Evolutionary conservation across 37 sponge, comb jelly and placozoan species (phyloP).

Genomic region (Tethya wilhelma): DNA sequence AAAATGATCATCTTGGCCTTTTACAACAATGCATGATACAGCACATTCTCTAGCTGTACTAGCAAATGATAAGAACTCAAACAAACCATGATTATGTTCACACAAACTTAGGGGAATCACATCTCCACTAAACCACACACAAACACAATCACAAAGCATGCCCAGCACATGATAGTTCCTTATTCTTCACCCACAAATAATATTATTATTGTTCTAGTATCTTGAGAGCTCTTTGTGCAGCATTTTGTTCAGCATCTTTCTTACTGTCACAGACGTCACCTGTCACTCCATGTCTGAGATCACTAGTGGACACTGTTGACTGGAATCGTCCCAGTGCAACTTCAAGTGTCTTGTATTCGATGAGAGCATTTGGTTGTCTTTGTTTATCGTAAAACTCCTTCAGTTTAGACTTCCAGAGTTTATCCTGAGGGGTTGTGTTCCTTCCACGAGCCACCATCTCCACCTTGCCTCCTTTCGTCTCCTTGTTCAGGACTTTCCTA

Average conservation of each 20-base stretch:
- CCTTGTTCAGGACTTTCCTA: not conserved
- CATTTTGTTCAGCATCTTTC: slow-evolving; percentile 17
- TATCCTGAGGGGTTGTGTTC: too few species aligned
- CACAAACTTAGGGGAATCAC: too few species aligned
- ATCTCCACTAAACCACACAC: too few species aligned
- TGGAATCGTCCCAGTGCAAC: not conserved
- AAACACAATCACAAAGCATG: too few species aligned
- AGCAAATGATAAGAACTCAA: too few species aligned
- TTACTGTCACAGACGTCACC: not conserved
- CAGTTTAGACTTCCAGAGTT: slow-evolving; percentile 16
- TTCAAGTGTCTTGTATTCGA: not conserved
- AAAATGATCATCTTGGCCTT: too few species aligned
- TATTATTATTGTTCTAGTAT: too few species aligned
- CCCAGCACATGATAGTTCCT: too few species aligned
- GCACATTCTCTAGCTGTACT: too few species aligned
- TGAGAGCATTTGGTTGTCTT: not conserved
- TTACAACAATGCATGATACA: too few species aligned
- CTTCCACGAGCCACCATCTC: not conserved
- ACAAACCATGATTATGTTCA: too few species aligned
- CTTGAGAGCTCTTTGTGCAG: slow-evolving; percentile 17
- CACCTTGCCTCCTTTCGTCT: not conserved
- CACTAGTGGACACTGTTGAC: not conserved
- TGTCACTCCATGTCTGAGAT: not conserved
- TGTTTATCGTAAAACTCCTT: slow-evolving; percentile 9
- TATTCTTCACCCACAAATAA: too few species aligned